Percentiles rank a stretch among this genome's conserved stretches.
phyloP scores from a whole-genome alignment of 2,888 invertebrate species.

The Nephrocerus scutellatus region DNA sequence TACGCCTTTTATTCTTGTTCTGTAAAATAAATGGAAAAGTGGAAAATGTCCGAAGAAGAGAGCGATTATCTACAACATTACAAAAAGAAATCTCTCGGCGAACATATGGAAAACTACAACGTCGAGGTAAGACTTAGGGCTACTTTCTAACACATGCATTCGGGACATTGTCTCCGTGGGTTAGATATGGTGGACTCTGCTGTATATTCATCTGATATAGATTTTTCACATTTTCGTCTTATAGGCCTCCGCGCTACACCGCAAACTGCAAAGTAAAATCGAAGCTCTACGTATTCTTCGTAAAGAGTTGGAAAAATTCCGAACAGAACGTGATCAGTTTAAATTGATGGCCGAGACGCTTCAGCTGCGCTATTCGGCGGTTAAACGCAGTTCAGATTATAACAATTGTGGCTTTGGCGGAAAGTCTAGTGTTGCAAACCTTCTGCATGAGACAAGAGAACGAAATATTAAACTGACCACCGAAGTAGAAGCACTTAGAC shows the following conservation, averaged over 20 bases:
- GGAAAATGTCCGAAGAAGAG: conserved; percentile 24
- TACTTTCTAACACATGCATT: neutral
- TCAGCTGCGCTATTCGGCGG: conserved; percentile 51
- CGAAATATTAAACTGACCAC: conserved; percentile 53
- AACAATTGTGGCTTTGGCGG: conserved; percentile 34
- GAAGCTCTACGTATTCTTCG: conserved; percentile 74
- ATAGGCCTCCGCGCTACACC: conserved; percentile 58
- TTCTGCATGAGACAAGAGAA: conserved; percentile 55
- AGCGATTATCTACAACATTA: conserved; percentile 13
- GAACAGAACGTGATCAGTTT: conserved; percentile 71
- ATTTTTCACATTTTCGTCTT: conserved; percentile 21
- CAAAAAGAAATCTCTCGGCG: conserved; percentile 34
- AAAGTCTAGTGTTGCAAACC: conserved; percentile 51
- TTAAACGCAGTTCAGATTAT: conserved; percentile 46
- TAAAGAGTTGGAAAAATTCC: conserved; percentile 69
- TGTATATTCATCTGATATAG: neutral
- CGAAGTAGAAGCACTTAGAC: conserved; percentile 60
- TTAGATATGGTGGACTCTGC: neutral
- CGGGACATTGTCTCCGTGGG: no score
- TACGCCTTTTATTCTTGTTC: no score
- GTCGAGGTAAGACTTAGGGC: conserved; percentile 39
- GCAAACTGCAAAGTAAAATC: conserved; percentile 73
- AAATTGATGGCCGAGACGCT: conserved; percentile 74
- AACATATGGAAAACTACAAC: conserved; percentile 48
- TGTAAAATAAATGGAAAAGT: neutral